Base-by-base conservation (phyloP, 2,113 vertebrate genomes). In the Oxyura jamaicensis region DNA sequence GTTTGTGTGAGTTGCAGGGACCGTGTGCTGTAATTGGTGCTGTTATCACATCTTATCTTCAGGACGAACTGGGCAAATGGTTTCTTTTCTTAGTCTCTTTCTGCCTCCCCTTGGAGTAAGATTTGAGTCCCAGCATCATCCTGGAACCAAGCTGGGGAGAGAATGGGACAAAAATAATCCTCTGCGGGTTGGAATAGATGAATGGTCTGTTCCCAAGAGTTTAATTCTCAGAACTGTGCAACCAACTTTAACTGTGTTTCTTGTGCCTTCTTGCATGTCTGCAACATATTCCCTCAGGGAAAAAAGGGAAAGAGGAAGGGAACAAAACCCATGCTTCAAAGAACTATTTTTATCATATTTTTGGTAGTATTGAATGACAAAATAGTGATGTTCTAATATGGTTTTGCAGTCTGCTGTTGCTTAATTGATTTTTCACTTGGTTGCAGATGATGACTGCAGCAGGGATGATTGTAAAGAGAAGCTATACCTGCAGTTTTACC, bases 401-500 rank as follows among this genome's bases (percentile, higher is more conserved):
- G 46, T 67, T 66, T 56, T 92, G 15, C 31, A 29, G 41, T 69
- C 25, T 55, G 12, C 60, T 90, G 39, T 35, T 66, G 36, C 42
- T 77, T 95, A 90, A 96, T 93, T 86, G 86, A 56, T 86, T 76
- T 96, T 73, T 82, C 60, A n/a, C 23, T 44, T 96, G 60, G n/a
- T 90, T 94, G 55, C 88, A 97, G 97, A 79, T 59, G 95, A 73
- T 75, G 79, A 75, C 77, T 82, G 62, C 11, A 33, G 55, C 28
- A 81, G 85, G n/a, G 86, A 80, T 41, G 31, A 83, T 42, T 83
- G 90, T 52, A 97, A 96, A 85, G 97, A 98, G 74, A 87, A 97
- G 22, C 86, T 98, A 31, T 98, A 98, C 87, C 95, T 97, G 93
- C 97, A 92, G 72, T 98, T 98, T 91, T 98, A 97, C 93, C 95